phyloP scores from a whole-genome alignment of 2,797 vertebrate species.

The Neosalanx taihuensis region DNA sequence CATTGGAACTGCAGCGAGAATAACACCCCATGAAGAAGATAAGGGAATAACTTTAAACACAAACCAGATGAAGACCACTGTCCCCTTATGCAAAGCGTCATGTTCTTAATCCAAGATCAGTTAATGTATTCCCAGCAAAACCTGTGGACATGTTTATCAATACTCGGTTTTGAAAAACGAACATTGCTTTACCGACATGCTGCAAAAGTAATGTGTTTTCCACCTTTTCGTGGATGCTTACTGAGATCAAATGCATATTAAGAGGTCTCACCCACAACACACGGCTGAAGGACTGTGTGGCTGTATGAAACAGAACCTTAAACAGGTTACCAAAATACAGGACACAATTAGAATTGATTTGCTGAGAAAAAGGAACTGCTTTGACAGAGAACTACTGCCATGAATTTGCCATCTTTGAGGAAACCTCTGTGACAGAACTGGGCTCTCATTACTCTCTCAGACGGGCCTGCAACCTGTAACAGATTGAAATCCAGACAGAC shows the following conservation, averaged over 20 bases:
- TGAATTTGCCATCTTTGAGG: constrained; percentile 61
- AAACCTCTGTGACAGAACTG: constrained; percentile 60
- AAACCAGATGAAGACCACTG: neutral
- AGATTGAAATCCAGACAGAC: constrained; percentile 60
- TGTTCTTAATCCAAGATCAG: neutral
- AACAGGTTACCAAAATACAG: constrained; percentile 32
- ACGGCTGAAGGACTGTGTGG: constrained; percentile 29
- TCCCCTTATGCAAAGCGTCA: neutral
- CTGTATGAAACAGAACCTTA: constrained; percentile 38
- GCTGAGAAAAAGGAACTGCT: constrained; percentile 41
- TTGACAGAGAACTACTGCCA: constrained; percentile 42
- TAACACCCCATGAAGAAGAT: neutral
- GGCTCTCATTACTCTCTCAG: constrained; percentile 60
- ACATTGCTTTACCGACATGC: neutral
- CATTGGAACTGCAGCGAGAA: constrained; percentile 14
- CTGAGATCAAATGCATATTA: constrained; percentile 4
- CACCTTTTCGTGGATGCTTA: neutral
- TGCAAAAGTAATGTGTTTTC: neutral
- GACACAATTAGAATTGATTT: constrained; percentile 20
- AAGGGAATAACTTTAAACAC: constrained; percentile 6
- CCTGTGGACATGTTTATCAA: neutral
- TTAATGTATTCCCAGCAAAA: neutral
- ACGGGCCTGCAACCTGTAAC: constrained; percentile 51
- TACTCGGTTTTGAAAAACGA: neutral
- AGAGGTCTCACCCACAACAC: constrained; percentile 11